Evolutionary conservation across 2,797 vertebrate genomes (phyloP).

Genomic region (Cynopterus sphinx): DNA sequence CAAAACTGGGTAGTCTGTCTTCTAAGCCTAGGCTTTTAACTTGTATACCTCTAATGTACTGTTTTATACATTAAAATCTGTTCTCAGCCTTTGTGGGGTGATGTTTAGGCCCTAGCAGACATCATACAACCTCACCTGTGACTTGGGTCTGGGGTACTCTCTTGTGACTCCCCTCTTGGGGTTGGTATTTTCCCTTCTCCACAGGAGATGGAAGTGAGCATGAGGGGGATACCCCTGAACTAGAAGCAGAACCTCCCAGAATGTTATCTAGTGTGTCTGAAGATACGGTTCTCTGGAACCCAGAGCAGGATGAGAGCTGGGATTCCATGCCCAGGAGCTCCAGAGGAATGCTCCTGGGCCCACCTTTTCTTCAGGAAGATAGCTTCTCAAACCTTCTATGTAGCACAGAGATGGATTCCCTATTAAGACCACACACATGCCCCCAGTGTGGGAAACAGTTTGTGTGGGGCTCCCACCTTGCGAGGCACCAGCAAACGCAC

Average conservation of each 20-base stretch:
- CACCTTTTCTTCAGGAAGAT: slow-evolving; percentile 66
- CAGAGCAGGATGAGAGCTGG: slow-evolving; percentile 48
- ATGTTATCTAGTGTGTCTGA: slow-evolving; percentile 50
- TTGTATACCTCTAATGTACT: background rate
- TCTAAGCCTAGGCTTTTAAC: background rate
- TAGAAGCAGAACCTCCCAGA: slow-evolving; percentile 57
- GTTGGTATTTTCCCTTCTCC: slow-evolving; percentile 35
- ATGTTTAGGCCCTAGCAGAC: background rate
- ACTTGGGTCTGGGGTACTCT: background rate
- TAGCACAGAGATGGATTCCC: slow-evolving; percentile 68
- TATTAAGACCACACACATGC: slow-evolving; percentile 73
- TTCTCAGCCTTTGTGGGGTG: background rate
- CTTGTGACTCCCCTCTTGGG: background rate
- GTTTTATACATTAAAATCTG: background rate
- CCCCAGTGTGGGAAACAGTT: slow-evolving; percentile 78
- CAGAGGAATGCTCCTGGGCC: slow-evolving; percentile 1
- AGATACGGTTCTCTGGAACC: slow-evolving; percentile 64
- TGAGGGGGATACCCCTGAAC: slow-evolving; percentile 58
- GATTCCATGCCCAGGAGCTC: slow-evolving; percentile 38
- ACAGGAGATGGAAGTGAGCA: slow-evolving; percentile 72
- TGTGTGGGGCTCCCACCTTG: slow-evolving; percentile 78
- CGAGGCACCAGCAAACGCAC: slow-evolving; percentile 70
- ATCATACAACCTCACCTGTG: background rate
- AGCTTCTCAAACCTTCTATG: slow-evolving; percentile 54
- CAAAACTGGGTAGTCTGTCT: background rate